Conservation (phyloP, 2,797 vertebrate species). For the Tapera naevia region DNA sequence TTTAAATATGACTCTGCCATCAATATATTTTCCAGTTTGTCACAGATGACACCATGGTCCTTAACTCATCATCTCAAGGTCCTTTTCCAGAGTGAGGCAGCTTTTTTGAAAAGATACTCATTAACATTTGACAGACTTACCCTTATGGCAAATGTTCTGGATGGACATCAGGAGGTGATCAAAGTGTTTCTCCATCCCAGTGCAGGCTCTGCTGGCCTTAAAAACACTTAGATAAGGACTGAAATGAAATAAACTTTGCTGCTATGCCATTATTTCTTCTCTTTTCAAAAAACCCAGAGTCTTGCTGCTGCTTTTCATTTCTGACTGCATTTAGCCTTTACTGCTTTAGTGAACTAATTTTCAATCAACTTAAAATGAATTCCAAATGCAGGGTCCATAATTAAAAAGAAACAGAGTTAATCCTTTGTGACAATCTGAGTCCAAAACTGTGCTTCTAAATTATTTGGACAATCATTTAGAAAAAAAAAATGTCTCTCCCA, state of each 20-base stretch:
- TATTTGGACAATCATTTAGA: background rate
- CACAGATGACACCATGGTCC: background rate
- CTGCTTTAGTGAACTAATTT: conserved; percentile 55
- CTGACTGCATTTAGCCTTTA: conserved; percentile 45
- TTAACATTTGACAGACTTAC: background rate
- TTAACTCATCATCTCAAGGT: background rate
- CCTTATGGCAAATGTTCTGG: background rate
- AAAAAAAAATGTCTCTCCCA: background rate
- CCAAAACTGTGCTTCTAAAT: conserved; percentile 35
- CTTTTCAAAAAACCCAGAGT: background rate
- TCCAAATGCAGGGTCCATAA: conserved; percentile 23
- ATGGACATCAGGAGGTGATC: background rate
- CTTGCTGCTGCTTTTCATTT: background rate
- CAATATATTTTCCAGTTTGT: background rate
- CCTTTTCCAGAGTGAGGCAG: background rate
- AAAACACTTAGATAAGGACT: background rate
- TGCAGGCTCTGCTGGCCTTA: background rate
- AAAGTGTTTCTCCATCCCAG: background rate
- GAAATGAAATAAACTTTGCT: background rate
- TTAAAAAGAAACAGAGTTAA: conserved; percentile 49
- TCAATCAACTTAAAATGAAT: conserved; percentile 49
- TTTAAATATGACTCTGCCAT: background rate
- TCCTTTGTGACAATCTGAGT: conserved; percentile 49
- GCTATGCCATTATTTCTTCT: background rate
- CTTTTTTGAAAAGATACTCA: background rate